Conservation (phyloP, 2,888 invertebrate species). For the Acrobasis repandana region DNA sequence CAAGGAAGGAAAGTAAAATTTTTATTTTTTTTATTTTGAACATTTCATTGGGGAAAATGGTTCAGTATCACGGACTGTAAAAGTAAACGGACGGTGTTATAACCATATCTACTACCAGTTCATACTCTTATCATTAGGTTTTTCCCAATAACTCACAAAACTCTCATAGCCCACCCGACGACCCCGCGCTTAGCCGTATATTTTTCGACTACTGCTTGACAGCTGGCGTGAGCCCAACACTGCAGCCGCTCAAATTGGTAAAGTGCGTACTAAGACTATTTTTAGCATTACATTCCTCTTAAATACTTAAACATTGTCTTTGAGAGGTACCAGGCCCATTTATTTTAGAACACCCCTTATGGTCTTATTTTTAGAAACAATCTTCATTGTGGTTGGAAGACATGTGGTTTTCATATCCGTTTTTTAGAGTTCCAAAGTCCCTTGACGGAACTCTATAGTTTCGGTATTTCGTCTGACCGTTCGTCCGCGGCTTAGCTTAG, state of each 20-base stretch:
- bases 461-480: too few species aligned
- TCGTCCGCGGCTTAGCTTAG: too few species aligned
- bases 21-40: too few species aligned
- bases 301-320: constrained; percentile 21
- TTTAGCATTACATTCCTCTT: constrained; percentile 22
- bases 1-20: too few species aligned
- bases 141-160: neutral
- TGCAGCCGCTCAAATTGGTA: constrained; percentile 11
- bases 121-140: too few species aligned
- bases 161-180: neutral
- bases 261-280: constrained; percentile 17
- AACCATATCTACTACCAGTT: too few species aligned
- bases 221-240: constrained; percentile 19
- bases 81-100: too few species aligned
- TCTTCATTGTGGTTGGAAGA: neutral
- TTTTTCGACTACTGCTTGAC: neutral
- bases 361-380: constrained; percentile 16
- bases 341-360: constrained; percentile 16
- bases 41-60: too few species aligned
- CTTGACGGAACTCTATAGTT: too few species aligned
- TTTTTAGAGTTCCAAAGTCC: neutral
- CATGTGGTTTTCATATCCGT: constrained; percentile 8
- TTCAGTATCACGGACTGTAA: too few species aligned
- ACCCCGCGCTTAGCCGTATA: neutral
- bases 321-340: constrained; percentile 11